A percentile compares a stretch with the other conserved stretches of the same genome.
phyloP scores from a whole-genome alignment of 2,888 invertebrate species.

The Polymixis flavicincta region DNA sequence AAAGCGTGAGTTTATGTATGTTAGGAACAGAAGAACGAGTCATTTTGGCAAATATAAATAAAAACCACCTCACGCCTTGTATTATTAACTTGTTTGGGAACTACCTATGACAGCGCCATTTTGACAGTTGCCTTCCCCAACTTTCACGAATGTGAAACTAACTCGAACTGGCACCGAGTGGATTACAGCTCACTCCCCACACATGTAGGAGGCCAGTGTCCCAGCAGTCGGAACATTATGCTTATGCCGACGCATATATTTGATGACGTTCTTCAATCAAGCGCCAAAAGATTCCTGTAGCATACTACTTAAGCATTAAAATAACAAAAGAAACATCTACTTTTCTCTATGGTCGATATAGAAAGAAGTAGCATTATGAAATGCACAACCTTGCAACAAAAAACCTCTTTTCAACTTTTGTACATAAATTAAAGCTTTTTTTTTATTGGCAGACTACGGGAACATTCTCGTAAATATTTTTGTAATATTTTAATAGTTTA shows the following conservation, averaged over 20 bases:
- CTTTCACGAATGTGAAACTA: background rate
- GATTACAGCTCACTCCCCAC: background rate
- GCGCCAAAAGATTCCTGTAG: background rate
- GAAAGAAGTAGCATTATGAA: slow-evolving; percentile 46
- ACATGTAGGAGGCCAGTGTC: background rate
- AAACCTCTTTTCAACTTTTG: slow-evolving; percentile 42
- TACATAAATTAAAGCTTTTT: slow-evolving; percentile 58
- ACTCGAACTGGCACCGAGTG: background rate
- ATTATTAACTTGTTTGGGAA: too few species aligned
- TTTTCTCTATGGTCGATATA: slow-evolving; percentile 55
- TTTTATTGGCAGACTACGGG: slow-evolving; percentile 19
- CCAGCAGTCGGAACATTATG: background rate
- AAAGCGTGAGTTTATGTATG: too few species aligned
- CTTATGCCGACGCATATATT: background rate
- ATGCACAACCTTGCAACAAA: slow-evolving; percentile 34
- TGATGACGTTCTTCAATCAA: background rate
- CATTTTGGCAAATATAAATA: too few species aligned
- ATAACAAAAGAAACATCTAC: slow-evolving; percentile 37
- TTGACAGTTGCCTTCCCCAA: too few species aligned
- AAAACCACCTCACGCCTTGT: too few species aligned
- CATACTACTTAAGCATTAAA: slow-evolving; percentile 1
- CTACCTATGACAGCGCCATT: too few species aligned
- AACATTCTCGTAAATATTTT: background rate
- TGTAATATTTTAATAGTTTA: background rate
- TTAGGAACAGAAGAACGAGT: too few species aligned